Percentiles rank a stretch among this genome's conserved stretches.
These are phyloP conservation scores for Prostheceraeus crozeri DNA, from an alignment of 2,888 invertebrate genomes.

Conservation along the genomic window DNA sequence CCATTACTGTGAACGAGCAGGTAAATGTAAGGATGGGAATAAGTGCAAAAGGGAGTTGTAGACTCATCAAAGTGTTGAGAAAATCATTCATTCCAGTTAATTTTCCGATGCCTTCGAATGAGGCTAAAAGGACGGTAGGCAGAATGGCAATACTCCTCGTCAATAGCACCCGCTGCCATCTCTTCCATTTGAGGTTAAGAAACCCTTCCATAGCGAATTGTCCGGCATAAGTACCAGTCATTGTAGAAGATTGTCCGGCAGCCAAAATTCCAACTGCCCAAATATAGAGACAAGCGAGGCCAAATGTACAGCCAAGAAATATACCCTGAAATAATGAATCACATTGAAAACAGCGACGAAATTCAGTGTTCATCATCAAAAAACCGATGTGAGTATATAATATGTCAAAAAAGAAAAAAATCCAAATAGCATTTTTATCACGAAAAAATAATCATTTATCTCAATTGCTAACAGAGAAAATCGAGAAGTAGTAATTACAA, in stretches of 20 bases:
- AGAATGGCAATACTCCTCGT: conserved; percentile 75
- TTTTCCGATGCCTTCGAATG: conserved; percentile 61
- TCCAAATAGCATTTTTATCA: too few relatives aligned
- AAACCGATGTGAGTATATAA: too few relatives aligned
- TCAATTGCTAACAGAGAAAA: too few relatives aligned
- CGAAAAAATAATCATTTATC: too few relatives aligned
- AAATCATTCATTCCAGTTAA: conserved; percentile 74
- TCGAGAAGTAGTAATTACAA: too few relatives aligned
- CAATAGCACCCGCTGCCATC: conserved; percentile 74
- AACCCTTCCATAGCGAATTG: conserved; percentile 73
- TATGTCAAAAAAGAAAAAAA: too few relatives aligned
- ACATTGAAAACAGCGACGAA: neutral
- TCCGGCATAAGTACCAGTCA: conserved; percentile 67
- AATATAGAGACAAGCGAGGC: conserved; percentile 70
- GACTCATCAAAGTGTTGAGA: conserved; percentile 75
- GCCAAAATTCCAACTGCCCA: conserved; percentile 70
- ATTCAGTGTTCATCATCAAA: too few relatives aligned
- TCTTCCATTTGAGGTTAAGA: conserved; percentile 51
- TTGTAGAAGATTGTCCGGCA: conserved; percentile 42
- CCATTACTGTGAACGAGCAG: conserved; percentile 70
- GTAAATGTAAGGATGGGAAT: conserved; percentile 79
- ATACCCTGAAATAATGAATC: conserved; percentile 45
- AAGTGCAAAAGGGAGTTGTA: conserved; percentile 78
- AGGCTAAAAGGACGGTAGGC: conserved; percentile 58
- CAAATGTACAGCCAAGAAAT: conserved; percentile 67